These are phyloP conservation scores for Chironomus striatipennis DNA, from an alignment of 1,140 invertebrate species.

Conservation along the genomic window DNA sequence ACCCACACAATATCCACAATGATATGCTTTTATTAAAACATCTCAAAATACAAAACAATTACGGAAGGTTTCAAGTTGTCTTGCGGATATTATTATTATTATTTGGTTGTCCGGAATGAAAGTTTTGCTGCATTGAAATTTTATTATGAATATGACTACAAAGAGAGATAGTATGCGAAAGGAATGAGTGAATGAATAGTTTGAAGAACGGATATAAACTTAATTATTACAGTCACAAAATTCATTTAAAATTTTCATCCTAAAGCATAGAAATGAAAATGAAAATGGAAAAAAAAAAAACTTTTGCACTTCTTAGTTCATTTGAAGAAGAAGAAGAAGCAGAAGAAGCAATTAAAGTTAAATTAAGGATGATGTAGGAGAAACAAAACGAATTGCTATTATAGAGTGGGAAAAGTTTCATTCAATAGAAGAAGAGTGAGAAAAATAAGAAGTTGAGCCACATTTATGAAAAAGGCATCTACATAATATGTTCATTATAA, in stretches of 20 bases:
- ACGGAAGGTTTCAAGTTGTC: not conserved
- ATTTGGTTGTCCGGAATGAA: not conserved
- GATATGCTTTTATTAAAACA: too few species aligned
- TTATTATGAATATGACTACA: not conserved
- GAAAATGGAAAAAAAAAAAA: too few species aligned
- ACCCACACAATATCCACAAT: too few species aligned
- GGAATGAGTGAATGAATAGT: too few species aligned
- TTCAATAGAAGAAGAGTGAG: not conserved
- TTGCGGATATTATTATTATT: not conserved
- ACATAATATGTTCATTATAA: constrained; percentile 9
- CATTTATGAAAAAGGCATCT: constrained; percentile 8
- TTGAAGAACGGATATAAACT: not conserved
- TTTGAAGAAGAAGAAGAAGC: not conserved
- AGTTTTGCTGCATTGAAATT: not conserved
- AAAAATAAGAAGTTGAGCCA: not conserved
- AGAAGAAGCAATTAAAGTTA: constrained; percentile 1
- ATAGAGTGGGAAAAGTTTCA: not conserved
- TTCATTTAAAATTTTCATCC: not conserved
- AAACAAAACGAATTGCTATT: not conserved
- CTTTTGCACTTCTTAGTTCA: not conserved
- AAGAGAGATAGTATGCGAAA: too few species aligned
- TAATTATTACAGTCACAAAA: not conserved
- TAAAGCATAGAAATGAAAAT: too few species aligned
- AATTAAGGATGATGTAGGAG: not conserved
- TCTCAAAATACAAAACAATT: not conserved